Evolutionary conservation across 2,797 vertebrate genomes (phyloP).

Genomic region (Morelia viridis): DNA sequence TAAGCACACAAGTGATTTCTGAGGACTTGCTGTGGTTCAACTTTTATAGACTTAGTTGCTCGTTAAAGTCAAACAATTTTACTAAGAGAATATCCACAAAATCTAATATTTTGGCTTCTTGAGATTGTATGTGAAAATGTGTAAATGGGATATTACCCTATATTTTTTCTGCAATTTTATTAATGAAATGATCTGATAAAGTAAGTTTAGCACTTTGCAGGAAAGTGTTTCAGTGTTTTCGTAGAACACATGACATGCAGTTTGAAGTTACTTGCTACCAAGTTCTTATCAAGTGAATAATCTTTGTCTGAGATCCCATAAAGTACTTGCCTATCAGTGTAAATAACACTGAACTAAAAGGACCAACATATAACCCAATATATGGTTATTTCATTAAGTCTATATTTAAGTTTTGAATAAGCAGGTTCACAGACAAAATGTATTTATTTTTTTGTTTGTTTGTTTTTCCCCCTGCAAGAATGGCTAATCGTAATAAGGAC

Average conservation of each 20-base stretch:
- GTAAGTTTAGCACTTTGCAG: not conserved
- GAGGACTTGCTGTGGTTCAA: conserved; percentile 55
- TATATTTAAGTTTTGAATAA: not conserved
- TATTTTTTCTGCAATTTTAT: conserved; percentile 44
- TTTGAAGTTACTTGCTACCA: not conserved
- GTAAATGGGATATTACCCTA: not conserved
- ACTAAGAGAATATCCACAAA: not conserved
- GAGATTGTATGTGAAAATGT: not conserved
- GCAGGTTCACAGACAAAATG: not conserved
- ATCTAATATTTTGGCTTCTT: not conserved
- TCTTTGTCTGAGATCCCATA: not conserved
- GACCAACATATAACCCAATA: not conserved
- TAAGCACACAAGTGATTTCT: conserved; percentile 51
- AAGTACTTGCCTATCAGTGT: not conserved
- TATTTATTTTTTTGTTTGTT: no score
- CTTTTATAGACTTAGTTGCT: conserved; percentile 42
- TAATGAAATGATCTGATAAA: conserved; percentile 49
- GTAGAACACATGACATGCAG: not conserved
- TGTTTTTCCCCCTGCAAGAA: no score
- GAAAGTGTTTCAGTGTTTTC: not conserved
- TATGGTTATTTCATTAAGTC: not conserved
- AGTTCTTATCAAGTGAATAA: not conserved
- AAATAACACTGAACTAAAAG: not conserved
- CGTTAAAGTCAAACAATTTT: not conserved
- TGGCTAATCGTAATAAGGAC: not conserved